phyloP scores from a whole-genome alignment of 2,797 vertebrate genomes.

The Falco cherrug region DNA sequence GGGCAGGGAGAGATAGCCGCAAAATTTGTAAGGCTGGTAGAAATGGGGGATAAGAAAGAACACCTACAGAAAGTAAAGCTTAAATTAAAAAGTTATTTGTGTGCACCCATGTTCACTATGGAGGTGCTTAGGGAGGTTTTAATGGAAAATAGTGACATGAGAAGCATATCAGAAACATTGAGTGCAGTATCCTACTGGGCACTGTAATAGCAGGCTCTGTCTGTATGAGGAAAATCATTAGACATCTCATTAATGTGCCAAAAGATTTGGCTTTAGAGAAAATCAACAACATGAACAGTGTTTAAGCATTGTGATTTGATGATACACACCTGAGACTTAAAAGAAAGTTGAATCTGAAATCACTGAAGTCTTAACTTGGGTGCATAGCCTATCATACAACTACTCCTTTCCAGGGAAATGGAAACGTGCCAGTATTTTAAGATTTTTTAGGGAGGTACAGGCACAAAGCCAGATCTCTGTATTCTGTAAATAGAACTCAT shows the following conservation, averaged over 20 bases:
- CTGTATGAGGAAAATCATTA: neutral
- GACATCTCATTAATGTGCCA: neutral
- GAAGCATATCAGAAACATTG: neutral
- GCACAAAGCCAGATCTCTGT: neutral
- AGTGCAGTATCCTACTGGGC: neutral
- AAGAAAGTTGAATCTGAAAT: neutral
- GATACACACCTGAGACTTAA: neutral
- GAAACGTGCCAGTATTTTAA: neutral
- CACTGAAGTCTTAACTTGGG: accelerated
- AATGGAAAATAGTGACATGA: neutral
- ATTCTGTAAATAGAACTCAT: neutral
- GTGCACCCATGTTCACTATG: neutral
- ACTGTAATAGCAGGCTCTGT: neutral
- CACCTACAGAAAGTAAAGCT: neutral
- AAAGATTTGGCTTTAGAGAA: neutral
- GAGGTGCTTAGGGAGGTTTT: neutral
- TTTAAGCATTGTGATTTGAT: neutral
- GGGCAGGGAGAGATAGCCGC: neutral
- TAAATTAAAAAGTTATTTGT: neutral
- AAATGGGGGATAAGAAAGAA: neutral
- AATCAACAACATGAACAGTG: neutral
- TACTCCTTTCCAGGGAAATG: neutral
- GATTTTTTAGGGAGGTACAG: neutral
- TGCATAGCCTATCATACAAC: neutral
- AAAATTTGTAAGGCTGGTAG: neutral